Evolutionary conservation across 2,888 invertebrate genomes (phyloP), one percentile per base, ranked within the genome.

Genomic region (Mechanitis mazaeus): DNA sequence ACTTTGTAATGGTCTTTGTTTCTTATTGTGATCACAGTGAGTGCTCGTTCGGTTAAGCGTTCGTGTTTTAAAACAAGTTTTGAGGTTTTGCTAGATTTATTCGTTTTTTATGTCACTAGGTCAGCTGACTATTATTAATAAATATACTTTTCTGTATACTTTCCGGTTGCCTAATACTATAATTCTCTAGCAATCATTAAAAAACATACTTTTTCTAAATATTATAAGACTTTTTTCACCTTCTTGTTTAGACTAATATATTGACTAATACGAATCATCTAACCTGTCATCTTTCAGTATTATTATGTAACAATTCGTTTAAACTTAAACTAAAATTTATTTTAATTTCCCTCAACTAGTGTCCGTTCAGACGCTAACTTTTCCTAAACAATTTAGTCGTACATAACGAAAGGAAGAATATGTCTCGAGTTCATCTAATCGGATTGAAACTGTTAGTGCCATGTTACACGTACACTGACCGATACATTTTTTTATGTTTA

Each of bases 1-100:
- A 80, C 77, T 77, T 73, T 67, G 68, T 72, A 68, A 68, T 55
- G 60, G 65, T 71, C 68, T 72, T 68, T 69, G 61, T 69, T 68
- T 66, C 67, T 63, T 63, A 28, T 45, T 31, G 56, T 61, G 58
- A 65, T 67, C 67, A 67, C 47, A 59, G 58, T 59, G 63, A 66
- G 64, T 65, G 58, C 59, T 61, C 45, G 58, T 63, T 50, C 28
- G 50, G 50, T 50, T 50, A 50, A 50, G 47, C 47, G 47, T 6
- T 50, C 28, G 7, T 11, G 31, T 50, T 50, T 31, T 31, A 31
- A 50, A 3, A 50, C n/a, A 50, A 50, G 31, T 50, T 20, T 50
- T 50, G 50, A 28, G 28, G 31, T 50, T 31, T 50, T 31, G 31
- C 11, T 50, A 47, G 50, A 9, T 7, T 50, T 31, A 28, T 9